Conservation (phyloP, 2,888 invertebrate species). For the Heteromyza rotundicornis region DNA sequence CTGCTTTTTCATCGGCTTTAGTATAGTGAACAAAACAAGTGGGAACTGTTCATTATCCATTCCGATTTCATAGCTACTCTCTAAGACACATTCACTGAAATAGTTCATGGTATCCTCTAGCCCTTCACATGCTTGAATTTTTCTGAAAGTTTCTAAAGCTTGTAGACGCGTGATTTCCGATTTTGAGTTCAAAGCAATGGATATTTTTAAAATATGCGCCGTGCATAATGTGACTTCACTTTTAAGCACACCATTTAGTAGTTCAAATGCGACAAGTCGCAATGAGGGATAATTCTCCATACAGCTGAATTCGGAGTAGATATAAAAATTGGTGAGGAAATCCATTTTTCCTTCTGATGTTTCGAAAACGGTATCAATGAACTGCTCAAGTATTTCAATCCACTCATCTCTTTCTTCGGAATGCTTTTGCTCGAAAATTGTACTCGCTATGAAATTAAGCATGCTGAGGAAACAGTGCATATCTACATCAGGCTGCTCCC, state of each 20-base stretch:
- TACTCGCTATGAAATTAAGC: conserved; percentile 38
- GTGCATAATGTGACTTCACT: conserved; percentile 34
- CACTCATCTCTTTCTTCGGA: conserved; percentile 42
- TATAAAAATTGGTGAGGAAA: conserved; percentile 68
- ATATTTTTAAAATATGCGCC: conserved; percentile 45
- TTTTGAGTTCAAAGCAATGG: conserved; percentile 67
- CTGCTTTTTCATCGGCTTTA: conserved; percentile 47
- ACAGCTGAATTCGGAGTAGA: conserved; percentile 41
- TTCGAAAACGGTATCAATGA: conserved; percentile 64
- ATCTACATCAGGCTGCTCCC: conserved; percentile 38
- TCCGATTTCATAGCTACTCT: conserved; percentile 67
- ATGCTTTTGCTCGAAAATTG: conserved; percentile 30
- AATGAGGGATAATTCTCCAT: conserved; percentile 62
- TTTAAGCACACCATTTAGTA: conserved; percentile 45
- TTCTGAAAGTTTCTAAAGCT: conserved; percentile 65
- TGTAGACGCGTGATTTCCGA: conserved; percentile 66
- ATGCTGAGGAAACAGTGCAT: conserved; percentile 41
- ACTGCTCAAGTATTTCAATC: conserved; percentile 54
- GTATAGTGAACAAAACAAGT: conserved; percentile 68
- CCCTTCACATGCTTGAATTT: neutral
- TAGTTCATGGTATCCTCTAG: conserved; percentile 59
- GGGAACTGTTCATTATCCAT: conserved; percentile 73
- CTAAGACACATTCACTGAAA: conserved; percentile 39
- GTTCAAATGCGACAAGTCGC: conserved; percentile 64
- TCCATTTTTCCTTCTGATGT: conserved; percentile 64